Evolutionary conservation across 2,113 vertebrate genomes (phyloP).

Genomic region (Alethe diademata): DNA sequence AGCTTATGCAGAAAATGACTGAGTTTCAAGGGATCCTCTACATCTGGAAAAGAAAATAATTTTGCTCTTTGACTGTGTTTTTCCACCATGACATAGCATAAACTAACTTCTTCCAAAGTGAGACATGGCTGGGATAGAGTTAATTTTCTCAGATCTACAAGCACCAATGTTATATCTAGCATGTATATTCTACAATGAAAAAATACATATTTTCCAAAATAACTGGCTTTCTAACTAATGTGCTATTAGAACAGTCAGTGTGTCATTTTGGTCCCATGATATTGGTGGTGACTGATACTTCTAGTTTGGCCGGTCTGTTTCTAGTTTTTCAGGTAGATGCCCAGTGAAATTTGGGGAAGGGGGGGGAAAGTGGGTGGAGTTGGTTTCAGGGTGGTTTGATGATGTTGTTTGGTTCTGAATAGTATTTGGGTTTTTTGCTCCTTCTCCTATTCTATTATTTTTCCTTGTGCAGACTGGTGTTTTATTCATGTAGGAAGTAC

Average conservation of each 20-base stretch:
- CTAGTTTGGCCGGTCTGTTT: neutral
- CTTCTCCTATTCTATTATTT: neutral
- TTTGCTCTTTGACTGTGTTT: neutral
- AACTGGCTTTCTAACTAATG: neutral
- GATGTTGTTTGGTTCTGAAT: neutral
- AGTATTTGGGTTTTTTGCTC: accelerated
- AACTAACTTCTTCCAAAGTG: neutral
- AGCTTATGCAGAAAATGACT: neutral
- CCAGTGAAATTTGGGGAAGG: neutral
- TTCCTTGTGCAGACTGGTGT: neutral
- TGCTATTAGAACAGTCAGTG: neutral
- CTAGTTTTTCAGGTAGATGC: neutral
- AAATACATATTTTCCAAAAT: neutral
- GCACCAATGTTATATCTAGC: neutral
- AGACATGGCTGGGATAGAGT: neutral
- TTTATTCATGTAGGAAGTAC: neutral
- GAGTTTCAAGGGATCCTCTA: neutral
- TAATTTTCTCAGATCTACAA: neutral
- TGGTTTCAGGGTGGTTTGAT: neutral
- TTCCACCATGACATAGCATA: neutral
- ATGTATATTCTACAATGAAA: neutral
- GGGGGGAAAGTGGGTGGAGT: accelerated
- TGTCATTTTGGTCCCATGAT: neutral
- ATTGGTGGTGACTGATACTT: neutral
- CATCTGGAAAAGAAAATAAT: neutral